Percentiles rank a stretch among this genome's conserved stretches.
Evolutionary conservation across 1,140 invertebrate species (phyloP).

Genomic region (Caenorhabditis remanei): DNA sequence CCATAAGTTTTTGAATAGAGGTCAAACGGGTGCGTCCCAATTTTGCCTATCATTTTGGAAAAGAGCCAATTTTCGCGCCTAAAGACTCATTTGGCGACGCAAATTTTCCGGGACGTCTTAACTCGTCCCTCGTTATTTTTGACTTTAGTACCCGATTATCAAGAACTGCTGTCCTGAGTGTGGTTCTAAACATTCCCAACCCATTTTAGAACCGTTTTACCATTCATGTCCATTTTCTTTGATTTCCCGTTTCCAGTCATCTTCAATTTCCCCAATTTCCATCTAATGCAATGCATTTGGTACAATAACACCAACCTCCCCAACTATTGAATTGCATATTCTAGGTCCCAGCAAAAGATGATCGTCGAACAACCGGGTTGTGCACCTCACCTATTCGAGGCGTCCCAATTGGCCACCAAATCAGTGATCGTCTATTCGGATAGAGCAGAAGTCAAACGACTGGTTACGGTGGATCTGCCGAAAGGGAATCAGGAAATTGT

Average conservation of each 20-base stretch:
- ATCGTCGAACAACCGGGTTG: constrained; percentile 43
- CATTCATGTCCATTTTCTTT: background rate
- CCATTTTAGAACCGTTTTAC: background rate
- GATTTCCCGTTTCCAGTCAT: background rate
- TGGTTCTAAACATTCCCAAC: too few relatives aligned
- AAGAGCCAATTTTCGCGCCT: too few relatives aligned
- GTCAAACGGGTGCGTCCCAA: too few relatives aligned
- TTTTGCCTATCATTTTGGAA: too few relatives aligned
- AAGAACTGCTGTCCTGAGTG: too few relatives aligned
- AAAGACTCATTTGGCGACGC: too few relatives aligned
- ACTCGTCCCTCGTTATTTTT: too few relatives aligned
- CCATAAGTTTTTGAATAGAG: too few relatives aligned
- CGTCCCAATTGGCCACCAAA: constrained; percentile 70
- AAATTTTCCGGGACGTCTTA: too few relatives aligned
- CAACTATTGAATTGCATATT: background rate
- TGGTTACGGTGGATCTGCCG: constrained; percentile 66
- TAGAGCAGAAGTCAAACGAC: constrained; percentile 74
- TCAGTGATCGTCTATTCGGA: constrained; percentile 75
- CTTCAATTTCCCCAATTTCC: background rate
- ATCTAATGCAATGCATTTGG: too few relatives aligned
- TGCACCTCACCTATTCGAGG: constrained; percentile 66
- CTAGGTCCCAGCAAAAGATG: background rate
- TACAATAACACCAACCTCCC: too few relatives aligned
- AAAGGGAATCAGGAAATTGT: constrained; percentile 70
- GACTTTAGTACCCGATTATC: too few relatives aligned